phyloP scores from a whole-genome alignment of 2,888 invertebrate species.

The Gibbula magus region DNA sequence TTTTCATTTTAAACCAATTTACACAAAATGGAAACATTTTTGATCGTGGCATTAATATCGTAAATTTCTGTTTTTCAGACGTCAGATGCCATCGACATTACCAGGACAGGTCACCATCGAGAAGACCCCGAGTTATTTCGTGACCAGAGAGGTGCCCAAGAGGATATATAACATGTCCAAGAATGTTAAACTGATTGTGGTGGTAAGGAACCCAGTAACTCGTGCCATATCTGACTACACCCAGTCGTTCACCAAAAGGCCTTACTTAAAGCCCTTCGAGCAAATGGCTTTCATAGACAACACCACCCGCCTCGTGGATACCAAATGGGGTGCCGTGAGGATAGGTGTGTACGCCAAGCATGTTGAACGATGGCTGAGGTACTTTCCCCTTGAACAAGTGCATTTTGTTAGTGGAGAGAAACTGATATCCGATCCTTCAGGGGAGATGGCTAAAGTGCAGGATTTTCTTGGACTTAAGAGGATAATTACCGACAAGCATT shows the following conservation, averaged over 20 bases:
- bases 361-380: slow-evolving; percentile 87
- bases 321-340: slow-evolving; percentile 85
- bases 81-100: slow-evolving; percentile 90
- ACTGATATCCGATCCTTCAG: slow-evolving; percentile 89
- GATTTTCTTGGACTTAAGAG: slow-evolving; percentile 89
- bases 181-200: slow-evolving; percentile 86
- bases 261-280: slow-evolving; percentile 59
- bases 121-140: slow-evolving; percentile 94
- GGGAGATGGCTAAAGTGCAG: slow-evolving; percentile 89
- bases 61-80: slow-evolving; percentile 77
- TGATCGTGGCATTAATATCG: neutral
- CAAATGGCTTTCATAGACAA: slow-evolving; percentile 79
- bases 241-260: slow-evolving; percentile 78
- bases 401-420: slow-evolving; percentile 92
- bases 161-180: slow-evolving; percentile 90
- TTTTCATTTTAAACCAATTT: too few relatives aligned
- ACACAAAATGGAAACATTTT: too few relatives aligned
- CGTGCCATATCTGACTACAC: slow-evolving; percentile 94
- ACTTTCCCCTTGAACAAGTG: slow-evolving; percentile 87
- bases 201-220: slow-evolving; percentile 92
- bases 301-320: slow-evolving; percentile 83
- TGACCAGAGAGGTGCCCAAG: slow-evolving; percentile 88
- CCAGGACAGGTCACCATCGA: slow-evolving; percentile 93
- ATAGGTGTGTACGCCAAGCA: slow-evolving; percentile 88
- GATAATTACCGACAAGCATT: slow-evolving; percentile 90